A percentile compares a stretch with the other conserved stretches of the same genome.
These are phyloP conservation scores for Xestia sexstrigata DNA, from an alignment of 2,888 invertebrate species.

Conservation along the genomic window DNA sequence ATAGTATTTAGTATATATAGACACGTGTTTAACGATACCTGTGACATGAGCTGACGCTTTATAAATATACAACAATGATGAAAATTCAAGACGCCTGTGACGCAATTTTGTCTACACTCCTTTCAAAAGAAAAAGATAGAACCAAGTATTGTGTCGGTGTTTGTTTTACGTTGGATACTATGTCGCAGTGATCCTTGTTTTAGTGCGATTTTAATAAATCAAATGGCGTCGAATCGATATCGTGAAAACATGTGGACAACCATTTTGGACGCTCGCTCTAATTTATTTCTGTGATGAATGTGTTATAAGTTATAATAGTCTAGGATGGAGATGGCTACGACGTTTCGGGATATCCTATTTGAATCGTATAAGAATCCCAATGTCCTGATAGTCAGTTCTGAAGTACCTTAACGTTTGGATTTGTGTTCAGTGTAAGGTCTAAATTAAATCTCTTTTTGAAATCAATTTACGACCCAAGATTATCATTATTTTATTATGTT, in stretches of 20 bases:
- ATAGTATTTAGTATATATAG: slow-evolving; percentile 41
- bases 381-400: not conserved
- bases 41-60: slow-evolving; percentile 57
- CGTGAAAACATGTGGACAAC: slow-evolving; percentile 73
- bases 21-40: slow-evolving; percentile 68
- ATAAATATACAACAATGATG: slow-evolving; percentile 61
- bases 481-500: slow-evolving; percentile 50
- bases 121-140: slow-evolving; percentile 4
- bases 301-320: not conserved
- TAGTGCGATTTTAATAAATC: slow-evolving; percentile 69
- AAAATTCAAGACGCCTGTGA: slow-evolving; percentile 42
- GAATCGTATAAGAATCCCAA: slow-evolving; percentile 42
- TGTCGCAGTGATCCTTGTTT: slow-evolving; percentile 55
- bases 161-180: slow-evolving; percentile 1
- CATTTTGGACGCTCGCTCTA: slow-evolving; percentile 53
- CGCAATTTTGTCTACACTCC: slow-evolving; percentile 23
- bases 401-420: slow-evolving; percentile 12
- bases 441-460: not conserved
- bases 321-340: not conserved
- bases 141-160: not conserved
- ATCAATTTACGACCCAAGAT: not conserved
- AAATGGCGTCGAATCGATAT: slow-evolving; percentile 85
- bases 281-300: slow-evolving; percentile 36
- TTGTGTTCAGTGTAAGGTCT: not conserved
- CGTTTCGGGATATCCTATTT: slow-evolving; percentile 2